Conservation (phyloP, 2,797 vertebrate species). For the Varecia variegata region DNA sequence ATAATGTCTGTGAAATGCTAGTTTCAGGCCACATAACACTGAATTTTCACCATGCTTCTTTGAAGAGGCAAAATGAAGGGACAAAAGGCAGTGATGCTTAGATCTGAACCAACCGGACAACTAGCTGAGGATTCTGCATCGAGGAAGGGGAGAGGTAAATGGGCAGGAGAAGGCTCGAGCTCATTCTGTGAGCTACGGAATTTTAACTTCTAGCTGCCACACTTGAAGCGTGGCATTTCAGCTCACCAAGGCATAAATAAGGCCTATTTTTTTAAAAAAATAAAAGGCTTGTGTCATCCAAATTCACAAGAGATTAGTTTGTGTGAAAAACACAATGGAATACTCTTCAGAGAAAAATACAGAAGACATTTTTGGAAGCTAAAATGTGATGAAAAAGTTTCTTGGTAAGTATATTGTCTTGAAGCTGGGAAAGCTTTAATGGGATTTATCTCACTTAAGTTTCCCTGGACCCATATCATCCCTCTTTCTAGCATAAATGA, state of each 20-base stretch:
- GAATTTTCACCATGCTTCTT: slow-evolving; percentile 6
- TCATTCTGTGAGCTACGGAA: neutral
- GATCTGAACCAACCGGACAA: neutral
- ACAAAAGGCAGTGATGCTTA: neutral
- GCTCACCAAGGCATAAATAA: neutral
- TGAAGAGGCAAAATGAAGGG: slow-evolving; percentile 22
- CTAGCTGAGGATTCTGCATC: neutral
- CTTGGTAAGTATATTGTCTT: neutral
- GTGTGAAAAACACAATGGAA: slow-evolving; percentile 25
- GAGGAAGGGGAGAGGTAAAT: neutral
- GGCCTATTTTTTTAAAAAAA: neutral
- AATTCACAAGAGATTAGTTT: slow-evolving; percentile 33
- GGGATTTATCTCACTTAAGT: neutral
- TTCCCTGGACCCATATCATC: neutral
- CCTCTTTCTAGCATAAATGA: neutral
- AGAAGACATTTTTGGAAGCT: slow-evolving; percentile 12
- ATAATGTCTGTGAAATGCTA: slow-evolving; percentile 40
- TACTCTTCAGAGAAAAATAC: slow-evolving; percentile 24
- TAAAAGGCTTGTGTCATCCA: neutral
- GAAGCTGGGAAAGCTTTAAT: neutral
- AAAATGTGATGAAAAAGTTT: neutral
- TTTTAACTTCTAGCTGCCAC: neutral
- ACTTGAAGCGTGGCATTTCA: neutral
- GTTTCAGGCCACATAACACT: neutral
- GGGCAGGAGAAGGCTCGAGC: neutral